Percentiles rank a stretch among this genome's conserved stretches.
Conservation (phyloP, 2,797 vertebrate species). For the Trematomus bernacchii region DNA sequence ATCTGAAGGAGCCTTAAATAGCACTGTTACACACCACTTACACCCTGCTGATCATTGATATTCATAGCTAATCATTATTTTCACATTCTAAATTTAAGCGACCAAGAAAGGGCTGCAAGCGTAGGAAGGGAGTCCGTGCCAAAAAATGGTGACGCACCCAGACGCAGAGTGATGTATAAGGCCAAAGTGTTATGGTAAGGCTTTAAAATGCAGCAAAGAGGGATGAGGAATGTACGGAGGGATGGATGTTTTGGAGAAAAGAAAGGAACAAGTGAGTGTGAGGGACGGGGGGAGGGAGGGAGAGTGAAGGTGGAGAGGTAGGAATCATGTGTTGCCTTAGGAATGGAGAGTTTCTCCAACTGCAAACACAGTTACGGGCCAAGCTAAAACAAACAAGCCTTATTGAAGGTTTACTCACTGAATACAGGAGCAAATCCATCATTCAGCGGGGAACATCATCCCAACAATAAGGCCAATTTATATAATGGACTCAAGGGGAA, state of each 20-base stretch:
- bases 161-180: neutral
- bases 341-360: slow-evolving; percentile 40
- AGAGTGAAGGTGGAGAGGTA: slow-evolving; percentile 26
- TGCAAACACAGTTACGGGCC: slow-evolving; percentile 38
- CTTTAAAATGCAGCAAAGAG: slow-evolving; percentile 40
- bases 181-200: slow-evolving; percentile 38
- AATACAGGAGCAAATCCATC: neutral
- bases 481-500: neutral
- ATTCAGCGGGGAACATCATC: neutral
- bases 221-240: slow-evolving; percentile 6
- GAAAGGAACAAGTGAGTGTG: slow-evolving; percentile 55
- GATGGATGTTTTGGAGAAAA: slow-evolving; percentile 43
- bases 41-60: slow-evolving; percentile 44
- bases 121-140: slow-evolving; percentile 20
- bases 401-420: slow-evolving; percentile 6
- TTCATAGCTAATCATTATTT: slow-evolving; percentile 63
- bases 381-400: slow-evolving; percentile 17
- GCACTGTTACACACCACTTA: slow-evolving; percentile 46
- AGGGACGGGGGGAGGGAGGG: neutral
- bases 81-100: slow-evolving; percentile 48
- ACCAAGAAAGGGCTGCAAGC: slow-evolving; percentile 32
- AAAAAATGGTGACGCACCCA: slow-evolving; percentile 37
- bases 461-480: neutral
- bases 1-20: slow-evolving; percentile 52
- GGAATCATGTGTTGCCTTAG: slow-evolving; percentile 44